Conservation (phyloP, 2,113 vertebrate species). For the Sula dactylatra region DNA sequence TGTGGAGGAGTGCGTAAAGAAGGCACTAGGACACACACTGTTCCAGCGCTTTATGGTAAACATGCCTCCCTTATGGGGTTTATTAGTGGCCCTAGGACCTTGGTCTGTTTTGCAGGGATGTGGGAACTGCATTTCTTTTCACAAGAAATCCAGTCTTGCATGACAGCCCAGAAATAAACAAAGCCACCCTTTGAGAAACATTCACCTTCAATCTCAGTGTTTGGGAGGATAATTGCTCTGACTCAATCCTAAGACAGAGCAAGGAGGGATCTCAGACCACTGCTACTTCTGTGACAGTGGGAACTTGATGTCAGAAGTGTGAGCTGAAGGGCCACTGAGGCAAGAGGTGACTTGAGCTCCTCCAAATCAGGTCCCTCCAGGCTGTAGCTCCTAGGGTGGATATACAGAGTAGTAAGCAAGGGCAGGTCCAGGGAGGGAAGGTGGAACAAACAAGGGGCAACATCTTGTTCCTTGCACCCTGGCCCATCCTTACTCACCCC, state of each 20-base stretch:
- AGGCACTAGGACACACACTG: constrained; percentile 72
- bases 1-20: constrained; percentile 71
- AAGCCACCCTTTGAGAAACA: background rate
- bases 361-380: background rate
- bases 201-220: background rate
- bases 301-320: background rate
- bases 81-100: background rate
- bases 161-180: background rate
- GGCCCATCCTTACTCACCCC: background rate
- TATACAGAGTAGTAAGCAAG: background rate
- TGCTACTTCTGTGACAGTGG: background rate
- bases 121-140: background rate
- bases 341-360: background rate
- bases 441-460: background rate
- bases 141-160: background rate
- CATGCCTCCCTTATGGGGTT: background rate
- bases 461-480: background rate
- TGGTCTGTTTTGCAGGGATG: background rate
- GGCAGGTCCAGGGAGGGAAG: background rate
- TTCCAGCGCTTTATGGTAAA: constrained; percentile 81
- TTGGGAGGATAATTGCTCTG: background rate
- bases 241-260: background rate
- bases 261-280: background rate
- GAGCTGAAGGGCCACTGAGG: background rate
- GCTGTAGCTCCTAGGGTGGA: background rate